A percentile compares a stretch with the other conserved stretches of the same genome.
phyloP scores from a whole-genome alignment of 2,797 vertebrate species.

The Silurus lanzhouensis region DNA sequence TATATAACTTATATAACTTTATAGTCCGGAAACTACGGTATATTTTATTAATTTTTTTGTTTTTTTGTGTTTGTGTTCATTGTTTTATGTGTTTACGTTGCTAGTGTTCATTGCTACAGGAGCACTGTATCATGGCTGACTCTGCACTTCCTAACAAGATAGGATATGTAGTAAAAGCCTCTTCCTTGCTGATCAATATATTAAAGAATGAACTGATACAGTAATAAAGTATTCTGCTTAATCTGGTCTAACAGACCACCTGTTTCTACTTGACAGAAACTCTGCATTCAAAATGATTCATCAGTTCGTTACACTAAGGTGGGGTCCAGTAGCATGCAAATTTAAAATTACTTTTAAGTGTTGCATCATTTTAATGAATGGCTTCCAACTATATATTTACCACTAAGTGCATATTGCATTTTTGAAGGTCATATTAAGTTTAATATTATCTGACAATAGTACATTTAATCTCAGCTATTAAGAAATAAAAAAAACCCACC shows the following conservation, averaged over 20 bases:
- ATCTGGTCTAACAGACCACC: not conserved
- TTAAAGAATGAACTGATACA: no score
- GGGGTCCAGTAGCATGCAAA: constrained; percentile 42
- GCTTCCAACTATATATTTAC: not conserved
- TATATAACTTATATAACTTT: no score
- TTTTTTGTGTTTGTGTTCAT: no score
- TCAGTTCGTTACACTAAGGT: constrained; percentile 36
- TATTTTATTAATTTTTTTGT: no score
- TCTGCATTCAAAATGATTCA: constrained; percentile 15
- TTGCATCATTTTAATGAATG: constrained; percentile 34
- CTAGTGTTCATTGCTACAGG: no score
- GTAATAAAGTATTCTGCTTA: not conserved
- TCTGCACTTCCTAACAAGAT: no score
- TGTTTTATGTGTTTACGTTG: no score
- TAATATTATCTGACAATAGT: not conserved
- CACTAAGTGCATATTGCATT: not conserved
- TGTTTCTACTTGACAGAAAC: not conserved
- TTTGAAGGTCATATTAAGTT: not conserved
- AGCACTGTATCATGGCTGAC: no score
- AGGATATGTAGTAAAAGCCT: no score
- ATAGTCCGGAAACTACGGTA: no score
- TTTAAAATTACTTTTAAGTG: constrained; percentile 24
- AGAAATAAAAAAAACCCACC: not conserved
- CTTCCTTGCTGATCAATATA: no score
- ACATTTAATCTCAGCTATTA: not conserved